These are phyloP conservation scores for Cromileptes altivelis DNA, from an alignment of 2,113 vertebrate genomes.

Conservation along the genomic window DNA sequence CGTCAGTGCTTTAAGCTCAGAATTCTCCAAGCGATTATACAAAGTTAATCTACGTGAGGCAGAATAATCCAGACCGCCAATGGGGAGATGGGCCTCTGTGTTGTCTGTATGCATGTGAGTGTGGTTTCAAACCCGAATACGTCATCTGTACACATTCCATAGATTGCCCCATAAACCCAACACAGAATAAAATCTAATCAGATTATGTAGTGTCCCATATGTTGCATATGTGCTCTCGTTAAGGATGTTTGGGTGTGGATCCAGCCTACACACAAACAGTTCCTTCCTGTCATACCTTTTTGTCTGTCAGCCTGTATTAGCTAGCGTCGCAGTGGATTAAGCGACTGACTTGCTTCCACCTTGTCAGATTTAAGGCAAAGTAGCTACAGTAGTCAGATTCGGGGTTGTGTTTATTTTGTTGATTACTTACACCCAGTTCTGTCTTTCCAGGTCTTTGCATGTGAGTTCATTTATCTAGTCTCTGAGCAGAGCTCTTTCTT, in stretches of 20 bases:
- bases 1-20: conserved; percentile 57
- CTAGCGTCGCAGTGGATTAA: conserved; percentile 36
- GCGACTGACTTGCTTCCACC: conserved; percentile 34
- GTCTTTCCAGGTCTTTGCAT: conserved; percentile 26
- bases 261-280: conserved; percentile 25
- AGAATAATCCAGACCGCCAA: conserved; percentile 68
- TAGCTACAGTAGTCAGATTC: conserved; percentile 2
- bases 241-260: conserved; percentile 56
- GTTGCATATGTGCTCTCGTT: conserved; percentile 52
- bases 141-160: conserved; percentile 43
- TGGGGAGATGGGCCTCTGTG: conserved; percentile 4
- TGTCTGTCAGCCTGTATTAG: conserved; percentile 37
- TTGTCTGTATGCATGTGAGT: conserved; percentile 21
- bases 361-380: conserved; percentile 47
- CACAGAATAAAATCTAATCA: conserved; percentile 61
- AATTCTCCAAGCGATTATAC: conserved; percentile 75
- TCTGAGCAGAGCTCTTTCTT: conserved; percentile 58
- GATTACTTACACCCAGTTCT: conserved; percentile 48
- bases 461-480: conserved; percentile 63
- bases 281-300: conserved; percentile 33
- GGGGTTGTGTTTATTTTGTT: conserved; percentile 37
- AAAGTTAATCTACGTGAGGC: conserved; percentile 74
- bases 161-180: conserved; percentile 59
- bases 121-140: conserved; percentile 23
- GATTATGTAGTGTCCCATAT: conserved; percentile 57